Conservation (phyloP, 2,113 vertebrate genomes). For the Mormyrus lacerda region DNA sequence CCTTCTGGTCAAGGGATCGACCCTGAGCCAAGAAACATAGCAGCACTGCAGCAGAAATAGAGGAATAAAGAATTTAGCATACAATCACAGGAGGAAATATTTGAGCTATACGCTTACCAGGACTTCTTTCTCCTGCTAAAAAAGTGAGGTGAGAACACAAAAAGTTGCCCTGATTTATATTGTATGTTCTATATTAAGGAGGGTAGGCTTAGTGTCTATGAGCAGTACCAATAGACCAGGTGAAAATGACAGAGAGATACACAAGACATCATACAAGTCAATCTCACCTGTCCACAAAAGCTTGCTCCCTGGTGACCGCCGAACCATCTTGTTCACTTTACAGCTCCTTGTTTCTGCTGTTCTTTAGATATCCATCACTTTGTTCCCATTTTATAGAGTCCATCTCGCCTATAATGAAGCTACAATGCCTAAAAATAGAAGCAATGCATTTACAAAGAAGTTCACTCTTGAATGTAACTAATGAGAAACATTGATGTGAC, state of each 20-base stretch:
- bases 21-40: slow-evolving; percentile 37
- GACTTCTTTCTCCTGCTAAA: neutral
- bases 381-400: slow-evolving; percentile 33
- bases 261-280: neutral
- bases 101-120: neutral
- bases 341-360: neutral
- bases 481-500: slow-evolving; percentile 42
- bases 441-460: slow-evolving; percentile 22
- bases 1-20: slow-evolving; percentile 42
- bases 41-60: slow-evolving; percentile 27
- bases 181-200: neutral
- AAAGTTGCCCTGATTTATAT: neutral
- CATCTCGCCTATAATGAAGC: slow-evolving; percentile 5
- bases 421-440: neutral
- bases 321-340: slow-evolving; percentile 14
- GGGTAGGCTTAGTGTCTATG: neutral
- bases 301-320: slow-evolving; percentile 11
- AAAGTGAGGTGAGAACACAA: neutral
- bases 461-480: slow-evolving; percentile 26
- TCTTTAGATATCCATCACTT: neutral
- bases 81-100: neutral
- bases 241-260: neutral
- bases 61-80: neutral
- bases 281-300: slow-evolving; percentile 32
- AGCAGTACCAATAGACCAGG: neutral